Percentiles rank a stretch among this genome's conserved stretches.
phyloP scores from a whole-genome alignment of 2,797 vertebrate species.

The Malacoraja senta region DNA sequence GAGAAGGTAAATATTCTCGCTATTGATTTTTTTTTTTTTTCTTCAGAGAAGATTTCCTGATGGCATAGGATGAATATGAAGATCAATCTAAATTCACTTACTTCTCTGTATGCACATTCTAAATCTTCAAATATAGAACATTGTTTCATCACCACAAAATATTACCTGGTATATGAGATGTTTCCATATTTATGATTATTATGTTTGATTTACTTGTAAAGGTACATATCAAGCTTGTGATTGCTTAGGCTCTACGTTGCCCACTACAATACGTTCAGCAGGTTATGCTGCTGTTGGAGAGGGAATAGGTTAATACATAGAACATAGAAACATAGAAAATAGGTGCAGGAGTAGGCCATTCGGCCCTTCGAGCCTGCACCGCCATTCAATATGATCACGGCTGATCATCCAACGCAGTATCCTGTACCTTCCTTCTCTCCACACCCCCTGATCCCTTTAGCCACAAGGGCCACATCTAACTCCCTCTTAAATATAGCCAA shows the following conservation, averaged over 20 bases:
- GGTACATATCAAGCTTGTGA: neutral
- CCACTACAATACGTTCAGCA: neutral
- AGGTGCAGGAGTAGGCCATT: too few species aligned
- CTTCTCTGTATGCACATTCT: neutral
- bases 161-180: neutral
- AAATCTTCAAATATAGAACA: neutral
- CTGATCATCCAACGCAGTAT: too few species aligned
- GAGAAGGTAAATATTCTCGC: constrained; percentile 74
- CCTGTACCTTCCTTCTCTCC: too few species aligned
- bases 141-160: neutral
- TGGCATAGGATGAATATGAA: neutral
- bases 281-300: neutral
- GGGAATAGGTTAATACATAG: neutral
- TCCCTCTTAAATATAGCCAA: too few species aligned
- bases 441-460: too few species aligned
- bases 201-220: neutral
- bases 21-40: neutral
- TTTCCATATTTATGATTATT: neutral
- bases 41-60: neutral
- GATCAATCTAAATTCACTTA: neutral
- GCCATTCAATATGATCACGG: too few species aligned
- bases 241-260: neutral
- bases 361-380: too few species aligned
- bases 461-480: too few species aligned
- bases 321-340: too few species aligned